Evolutionary conservation across 2,888 invertebrate species (phyloP), one percentile per base, ranked within the genome.

Genomic region (Imbricaverruca yamaguchii): DNA sequence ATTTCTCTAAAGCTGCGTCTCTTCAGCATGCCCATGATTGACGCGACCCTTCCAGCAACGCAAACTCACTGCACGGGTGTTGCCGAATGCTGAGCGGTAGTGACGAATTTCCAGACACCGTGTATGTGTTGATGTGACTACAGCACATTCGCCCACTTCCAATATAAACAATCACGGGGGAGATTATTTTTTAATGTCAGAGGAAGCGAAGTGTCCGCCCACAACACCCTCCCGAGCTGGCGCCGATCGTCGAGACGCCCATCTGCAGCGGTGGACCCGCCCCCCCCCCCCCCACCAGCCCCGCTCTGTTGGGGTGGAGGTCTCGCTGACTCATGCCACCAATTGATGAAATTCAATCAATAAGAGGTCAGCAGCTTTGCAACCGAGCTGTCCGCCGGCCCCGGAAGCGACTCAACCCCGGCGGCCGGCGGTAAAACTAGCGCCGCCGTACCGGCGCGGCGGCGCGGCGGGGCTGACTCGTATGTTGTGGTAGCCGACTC

Each of bases 321-420:
- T 12, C 39, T 39, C 2, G 39, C 65, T 65, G 65, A 65, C 65
- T 65, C 65, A 65, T 65, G 23, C 65, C 65, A 11, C 23, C 65
- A 65, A 65, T 65, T 65, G 65, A 65, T 65, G 65, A 65, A 65
- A 65, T 65, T 65, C 65, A 23, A 65, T 65, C 65, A 65, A 65
- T 65, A 65, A 65, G 65, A n/a, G n/a, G 8, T n/a, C 8, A 65
- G 65, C 65, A 65, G 18, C 23, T 8, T 65, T 65, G 65, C 65
- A 65, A n/a, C n/a, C 18, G 65, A 18, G n/a, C 65, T 9, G 23
- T 63, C 63, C 13, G 15, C 18, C 18, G 63, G 65, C 10, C n/a
- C 23, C 10, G 65, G 10, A 12, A 10, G 9, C 10, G 10, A 65
- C n/a, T 8, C 23, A 10, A 65, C 10, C 8, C 23, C 23, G n/a